Evolutionary conservation across 2,113 vertebrate genomes (phyloP).

Genomic region (Heptranchias perlo): DNA sequence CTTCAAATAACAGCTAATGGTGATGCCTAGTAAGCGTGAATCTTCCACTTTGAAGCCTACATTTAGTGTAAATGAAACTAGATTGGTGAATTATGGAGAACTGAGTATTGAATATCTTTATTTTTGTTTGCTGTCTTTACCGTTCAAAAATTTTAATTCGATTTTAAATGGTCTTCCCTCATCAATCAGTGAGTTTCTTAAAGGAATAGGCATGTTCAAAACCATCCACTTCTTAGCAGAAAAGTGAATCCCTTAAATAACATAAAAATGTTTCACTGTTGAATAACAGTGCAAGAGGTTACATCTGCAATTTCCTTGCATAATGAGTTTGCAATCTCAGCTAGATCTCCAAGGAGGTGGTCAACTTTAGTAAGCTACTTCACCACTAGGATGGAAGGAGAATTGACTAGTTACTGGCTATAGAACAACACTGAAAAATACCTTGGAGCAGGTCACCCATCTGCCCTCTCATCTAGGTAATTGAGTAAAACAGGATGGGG

Average conservation of each 20-base stretch:
- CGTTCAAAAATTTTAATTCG: neutral
- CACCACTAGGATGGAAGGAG: neutral
- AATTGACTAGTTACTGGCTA: neutral
- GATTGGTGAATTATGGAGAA: neutral
- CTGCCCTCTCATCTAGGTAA: neutral
- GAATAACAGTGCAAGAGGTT: neutral
- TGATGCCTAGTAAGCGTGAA: neutral
- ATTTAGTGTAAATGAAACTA: neutral
- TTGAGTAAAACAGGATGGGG: neutral
- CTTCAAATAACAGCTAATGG: neutral
- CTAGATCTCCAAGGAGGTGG: neutral
- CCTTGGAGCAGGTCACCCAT: neutral
- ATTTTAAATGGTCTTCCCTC: neutral
- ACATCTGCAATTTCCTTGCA: neutral
- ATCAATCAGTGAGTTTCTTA: neutral
- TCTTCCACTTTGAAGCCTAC: neutral
- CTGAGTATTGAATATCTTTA: neutral
- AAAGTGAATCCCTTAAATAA: neutral
- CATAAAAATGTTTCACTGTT: neutral
- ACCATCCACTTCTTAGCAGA: neutral
- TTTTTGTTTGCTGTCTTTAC: neutral
- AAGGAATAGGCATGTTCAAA: neutral
- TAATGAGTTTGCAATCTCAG: neutral
- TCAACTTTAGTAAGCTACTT: neutral
- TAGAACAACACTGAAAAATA: neutral